These are phyloP conservation scores for Sinocyclocheilus maitianheensis DNA, from an alignment of 2,113 vertebrate species.

Conservation along the genomic window DNA sequence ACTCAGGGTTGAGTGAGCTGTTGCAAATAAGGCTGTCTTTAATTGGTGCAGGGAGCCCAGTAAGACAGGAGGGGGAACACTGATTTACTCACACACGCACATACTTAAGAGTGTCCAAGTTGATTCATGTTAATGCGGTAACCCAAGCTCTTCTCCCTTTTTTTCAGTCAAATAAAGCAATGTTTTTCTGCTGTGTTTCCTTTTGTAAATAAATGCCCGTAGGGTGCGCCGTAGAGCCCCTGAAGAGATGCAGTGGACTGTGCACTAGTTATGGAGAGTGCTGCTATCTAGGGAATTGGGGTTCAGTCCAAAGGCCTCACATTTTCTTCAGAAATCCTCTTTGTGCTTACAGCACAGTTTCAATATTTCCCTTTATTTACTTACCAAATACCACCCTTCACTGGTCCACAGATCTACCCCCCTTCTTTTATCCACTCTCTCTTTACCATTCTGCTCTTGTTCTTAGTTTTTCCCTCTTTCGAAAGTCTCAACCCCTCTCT, in stretches of 20 bases:
- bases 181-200: constrained; percentile 58
- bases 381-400: constrained; percentile 34
- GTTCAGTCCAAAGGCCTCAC: constrained; percentile 74
- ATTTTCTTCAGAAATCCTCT: constrained; percentile 82
- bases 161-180: constrained; percentile 60
- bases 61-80: constrained; percentile 51
- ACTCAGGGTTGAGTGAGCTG: constrained; percentile 64
- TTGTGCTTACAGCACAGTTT: constrained; percentile 61
- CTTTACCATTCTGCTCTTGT: constrained; percentile 47
- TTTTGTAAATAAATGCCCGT: constrained; percentile 68
- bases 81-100: constrained; percentile 34
- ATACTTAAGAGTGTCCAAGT: constrained; percentile 66
- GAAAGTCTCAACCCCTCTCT: constrained; percentile 34
- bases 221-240: constrained; percentile 59
- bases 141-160: constrained; percentile 71
- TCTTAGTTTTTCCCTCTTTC: constrained; percentile 50
- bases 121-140: constrained; percentile 92
- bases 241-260: constrained; percentile 49
- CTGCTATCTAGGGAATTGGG: constrained; percentile 56
- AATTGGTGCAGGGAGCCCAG: constrained; percentile 69
- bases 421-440: constrained; percentile 55
- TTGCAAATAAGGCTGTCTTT: constrained; percentile 71
- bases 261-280: constrained; percentile 43
- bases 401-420: constrained; percentile 56
- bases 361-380: constrained; percentile 49